Evolutionary conservation across 2,888 invertebrate genomes (phyloP).

Genomic region (Cyaniris semiargus): DNA sequence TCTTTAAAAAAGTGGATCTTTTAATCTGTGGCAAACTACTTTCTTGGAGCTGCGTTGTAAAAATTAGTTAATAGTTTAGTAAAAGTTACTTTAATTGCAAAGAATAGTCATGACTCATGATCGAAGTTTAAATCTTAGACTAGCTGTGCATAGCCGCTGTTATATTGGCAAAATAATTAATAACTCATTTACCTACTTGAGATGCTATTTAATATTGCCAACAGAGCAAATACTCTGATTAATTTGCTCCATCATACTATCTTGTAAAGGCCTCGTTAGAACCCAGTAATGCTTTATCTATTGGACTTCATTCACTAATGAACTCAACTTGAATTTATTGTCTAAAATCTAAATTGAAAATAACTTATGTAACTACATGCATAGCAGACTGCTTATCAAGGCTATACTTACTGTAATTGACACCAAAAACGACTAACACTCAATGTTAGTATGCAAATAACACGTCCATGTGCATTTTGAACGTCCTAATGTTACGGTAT

Average conservation of each 20-base stretch:
- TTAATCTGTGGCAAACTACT: background rate
- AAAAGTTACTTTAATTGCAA: too few species aligned
- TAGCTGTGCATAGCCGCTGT: too few species aligned
- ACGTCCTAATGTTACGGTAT: slow-evolving; percentile 25
- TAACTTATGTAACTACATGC: background rate
- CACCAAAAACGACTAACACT: slow-evolving; percentile 30
- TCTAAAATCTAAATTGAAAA: background rate
- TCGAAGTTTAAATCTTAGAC: too few species aligned
- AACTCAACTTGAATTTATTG: background rate
- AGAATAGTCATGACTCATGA: too few species aligned
- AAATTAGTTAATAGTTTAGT: background rate
- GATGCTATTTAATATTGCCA: background rate
- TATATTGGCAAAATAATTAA: too few species aligned
- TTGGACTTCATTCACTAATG: background rate
- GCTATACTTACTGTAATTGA: slow-evolving; percentile 18
- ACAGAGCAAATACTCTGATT: background rate
- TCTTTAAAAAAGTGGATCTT: slow-evolving; percentile 17
- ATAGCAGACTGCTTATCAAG: slow-evolving; percentile 18
- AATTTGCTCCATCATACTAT: background rate
- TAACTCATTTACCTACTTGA: too few species aligned
- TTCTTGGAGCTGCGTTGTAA: background rate
- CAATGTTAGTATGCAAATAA: slow-evolving; percentile 35
- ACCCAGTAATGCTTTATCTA: background rate
- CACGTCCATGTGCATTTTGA: slow-evolving; percentile 18
- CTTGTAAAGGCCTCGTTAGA: background rate